Evolutionary conservation across 2,888 invertebrate genomes (phyloP).

Genomic region (Platynereis dumerilii): DNA sequence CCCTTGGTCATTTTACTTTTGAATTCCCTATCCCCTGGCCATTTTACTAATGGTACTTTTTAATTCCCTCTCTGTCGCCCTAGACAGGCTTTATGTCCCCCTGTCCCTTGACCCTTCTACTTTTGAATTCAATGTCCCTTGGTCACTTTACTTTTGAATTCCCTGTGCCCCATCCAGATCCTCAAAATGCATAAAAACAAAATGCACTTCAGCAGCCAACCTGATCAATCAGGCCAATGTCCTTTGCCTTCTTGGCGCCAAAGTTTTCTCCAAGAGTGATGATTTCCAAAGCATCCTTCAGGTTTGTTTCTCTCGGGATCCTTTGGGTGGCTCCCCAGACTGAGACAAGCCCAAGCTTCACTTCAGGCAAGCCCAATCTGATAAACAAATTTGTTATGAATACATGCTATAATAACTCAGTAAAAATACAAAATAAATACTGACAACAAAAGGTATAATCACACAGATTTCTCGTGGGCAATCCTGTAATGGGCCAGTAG

Average conservation of each 20-base stretch:
- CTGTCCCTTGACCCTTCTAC: no score
- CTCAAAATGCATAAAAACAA: no score
- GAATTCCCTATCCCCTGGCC: no score
- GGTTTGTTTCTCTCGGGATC: slow-evolving; percentile 76
- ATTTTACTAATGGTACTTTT: no score
- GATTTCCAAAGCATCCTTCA: slow-evolving; percentile 89
- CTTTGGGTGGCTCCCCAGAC: slow-evolving; percentile 95
- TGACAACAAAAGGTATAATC: slow-evolving; percentile 64
- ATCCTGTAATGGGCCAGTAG: slow-evolving; percentile 94
- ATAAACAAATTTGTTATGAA: neutral
- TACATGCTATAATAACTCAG: no score
- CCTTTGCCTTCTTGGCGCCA: slow-evolving; percentile 88
- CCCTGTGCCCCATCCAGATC: no score
- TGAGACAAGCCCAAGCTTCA: slow-evolving; percentile 93
- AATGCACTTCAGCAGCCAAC: slow-evolving; percentile 42
- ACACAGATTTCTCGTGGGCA: slow-evolving; percentile 83
- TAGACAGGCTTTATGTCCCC: no score
- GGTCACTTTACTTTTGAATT: no score
- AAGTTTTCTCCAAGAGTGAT: slow-evolving; percentile 87
- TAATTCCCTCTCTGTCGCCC: no score
- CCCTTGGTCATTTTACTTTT: no score
- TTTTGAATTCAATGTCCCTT: no score
- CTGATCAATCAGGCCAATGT: slow-evolving; percentile 89
- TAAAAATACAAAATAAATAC: no score
- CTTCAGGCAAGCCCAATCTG: slow-evolving; percentile 87